These are phyloP conservation scores for Poecilobothrus nobilitatus DNA, from an alignment of 2,888 invertebrate species.

Conservation along the genomic window DNA sequence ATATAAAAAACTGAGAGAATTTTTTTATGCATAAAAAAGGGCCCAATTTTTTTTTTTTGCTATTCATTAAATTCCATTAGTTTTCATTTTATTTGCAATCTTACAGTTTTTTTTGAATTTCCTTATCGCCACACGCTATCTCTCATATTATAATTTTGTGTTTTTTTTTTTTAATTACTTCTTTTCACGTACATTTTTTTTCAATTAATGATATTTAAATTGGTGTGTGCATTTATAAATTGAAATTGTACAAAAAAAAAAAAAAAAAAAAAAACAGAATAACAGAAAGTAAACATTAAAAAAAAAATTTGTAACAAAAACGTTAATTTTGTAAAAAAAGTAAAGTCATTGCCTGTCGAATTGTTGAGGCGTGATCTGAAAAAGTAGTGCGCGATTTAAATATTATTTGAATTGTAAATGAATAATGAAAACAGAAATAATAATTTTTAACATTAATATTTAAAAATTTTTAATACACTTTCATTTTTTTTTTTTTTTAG, in stretches of 20 bases:
- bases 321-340: not conserved
- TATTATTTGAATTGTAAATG: not conserved
- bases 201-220: not conserved
- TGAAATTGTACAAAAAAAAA: not conserved
- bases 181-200: not conserved
- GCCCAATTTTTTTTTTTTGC: not conserved
- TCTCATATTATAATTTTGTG: not conserved
- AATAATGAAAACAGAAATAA: too few species aligned
- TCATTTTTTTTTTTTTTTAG: too few species aligned
- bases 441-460: too few species aligned
- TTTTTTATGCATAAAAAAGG: not conserved
- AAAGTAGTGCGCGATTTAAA: not conserved
- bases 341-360: constrained; percentile 1
- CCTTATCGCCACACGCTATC: not conserved
- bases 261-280: not conserved
- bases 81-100: not conserved
- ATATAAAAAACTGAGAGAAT: too few species aligned
- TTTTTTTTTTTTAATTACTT: not conserved
- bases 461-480: too few species aligned
- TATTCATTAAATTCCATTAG: not conserved
- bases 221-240: not conserved
- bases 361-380: not conserved
- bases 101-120: not conserved
- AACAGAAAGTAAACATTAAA: not conserved
- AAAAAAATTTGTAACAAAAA: not conserved